Percentiles rank a stretch among this genome's conserved stretches.
Evolutionary conservation across 2,888 invertebrate genomes (phyloP).

Genomic region (Brenthis ino): DNA sequence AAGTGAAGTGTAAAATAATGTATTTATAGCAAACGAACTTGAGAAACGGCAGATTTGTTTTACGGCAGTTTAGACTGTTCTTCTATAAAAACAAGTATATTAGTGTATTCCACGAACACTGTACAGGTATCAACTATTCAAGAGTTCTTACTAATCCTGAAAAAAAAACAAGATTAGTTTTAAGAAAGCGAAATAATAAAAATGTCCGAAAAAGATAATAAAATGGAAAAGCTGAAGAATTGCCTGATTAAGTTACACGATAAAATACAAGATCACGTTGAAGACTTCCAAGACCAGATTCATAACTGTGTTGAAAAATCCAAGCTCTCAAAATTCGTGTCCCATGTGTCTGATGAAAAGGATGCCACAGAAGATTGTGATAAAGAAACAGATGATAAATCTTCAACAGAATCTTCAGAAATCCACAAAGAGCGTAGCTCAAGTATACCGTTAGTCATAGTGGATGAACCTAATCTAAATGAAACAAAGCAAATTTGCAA

Average conservation of each 20-base stretch:
- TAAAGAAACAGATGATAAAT: slow-evolving; percentile 43
- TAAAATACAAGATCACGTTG: slow-evolving; percentile 70
- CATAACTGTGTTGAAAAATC: slow-evolving; percentile 66
- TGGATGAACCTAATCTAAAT: slow-evolving; percentile 55
- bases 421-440: slow-evolving; percentile 29
- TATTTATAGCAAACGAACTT: slow-evolving; percentile 22
- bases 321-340: slow-evolving; percentile 59
- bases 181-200: neutral
- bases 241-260: slow-evolving; percentile 65
- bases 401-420: slow-evolving; percentile 51
- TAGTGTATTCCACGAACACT: slow-evolving; percentile 8
- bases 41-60: slow-evolving; percentile 22
- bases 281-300: slow-evolving; percentile 71
- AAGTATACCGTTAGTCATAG: slow-evolving; percentile 62
- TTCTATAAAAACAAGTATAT: slow-evolving; percentile 11
- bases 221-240: slow-evolving; percentile 65
- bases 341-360: slow-evolving; percentile 66
- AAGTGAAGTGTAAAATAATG: neutral
- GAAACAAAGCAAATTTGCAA: slow-evolving; percentile 57
- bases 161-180: neutral
- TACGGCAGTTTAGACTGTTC: neutral
- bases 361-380: slow-evolving; percentile 58
- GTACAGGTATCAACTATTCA: slow-evolving; percentile 2
- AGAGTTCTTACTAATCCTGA: neutral
- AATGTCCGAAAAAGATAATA: slow-evolving; percentile 65